Conservation (phyloP, 2,888 invertebrate species). For the Hydropsyche betteni region DNA sequence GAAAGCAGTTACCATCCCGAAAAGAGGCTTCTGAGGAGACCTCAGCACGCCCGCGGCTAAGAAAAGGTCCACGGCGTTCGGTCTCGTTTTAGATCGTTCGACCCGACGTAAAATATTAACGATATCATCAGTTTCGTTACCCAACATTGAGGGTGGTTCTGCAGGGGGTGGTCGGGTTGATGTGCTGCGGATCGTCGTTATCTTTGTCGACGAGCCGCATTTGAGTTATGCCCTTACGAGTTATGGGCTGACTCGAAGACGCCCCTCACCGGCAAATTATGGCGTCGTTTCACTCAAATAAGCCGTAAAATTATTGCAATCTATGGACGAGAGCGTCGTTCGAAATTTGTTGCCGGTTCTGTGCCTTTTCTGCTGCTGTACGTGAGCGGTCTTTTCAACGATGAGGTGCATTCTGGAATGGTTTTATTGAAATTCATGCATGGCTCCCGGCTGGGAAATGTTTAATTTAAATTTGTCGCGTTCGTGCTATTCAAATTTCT, state of each 20-base stretch:
- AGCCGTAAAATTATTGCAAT: conserved; percentile 14
- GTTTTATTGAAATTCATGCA: too few relatives aligned
- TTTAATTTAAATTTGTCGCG: too few relatives aligned
- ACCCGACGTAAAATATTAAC: conserved; percentile 47
- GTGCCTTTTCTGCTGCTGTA: too few relatives aligned
- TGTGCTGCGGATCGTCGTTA: conserved; percentile 34
- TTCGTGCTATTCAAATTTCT: too few relatives aligned
- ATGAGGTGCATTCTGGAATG: too few relatives aligned
- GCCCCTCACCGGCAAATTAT: conserved; percentile 16
- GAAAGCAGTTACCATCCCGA: background rate
- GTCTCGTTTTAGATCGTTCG: conserved; percentile 36
- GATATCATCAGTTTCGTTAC: conserved; percentile 45
- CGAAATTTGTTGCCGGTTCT: too few relatives aligned
- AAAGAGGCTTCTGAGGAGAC: conserved; percentile 25
- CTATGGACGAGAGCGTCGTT: background rate
- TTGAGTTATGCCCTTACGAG: conserved; percentile 45
- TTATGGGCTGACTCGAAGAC: conserved; percentile 12
- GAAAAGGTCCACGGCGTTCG: conserved; percentile 30
- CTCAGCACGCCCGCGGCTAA: conserved; percentile 15
- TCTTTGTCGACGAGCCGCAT: conserved; percentile 40
- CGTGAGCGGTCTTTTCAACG: too few relatives aligned
- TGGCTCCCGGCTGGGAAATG: too few relatives aligned
- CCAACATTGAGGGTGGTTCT: conserved; percentile 25
- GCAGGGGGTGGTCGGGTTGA: too few relatives aligned
- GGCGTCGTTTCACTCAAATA: conserved; percentile 14